Base-by-base conservation (phyloP, 2,888 invertebrate genomes). In the Ecdyonurus torrentis region DNA sequence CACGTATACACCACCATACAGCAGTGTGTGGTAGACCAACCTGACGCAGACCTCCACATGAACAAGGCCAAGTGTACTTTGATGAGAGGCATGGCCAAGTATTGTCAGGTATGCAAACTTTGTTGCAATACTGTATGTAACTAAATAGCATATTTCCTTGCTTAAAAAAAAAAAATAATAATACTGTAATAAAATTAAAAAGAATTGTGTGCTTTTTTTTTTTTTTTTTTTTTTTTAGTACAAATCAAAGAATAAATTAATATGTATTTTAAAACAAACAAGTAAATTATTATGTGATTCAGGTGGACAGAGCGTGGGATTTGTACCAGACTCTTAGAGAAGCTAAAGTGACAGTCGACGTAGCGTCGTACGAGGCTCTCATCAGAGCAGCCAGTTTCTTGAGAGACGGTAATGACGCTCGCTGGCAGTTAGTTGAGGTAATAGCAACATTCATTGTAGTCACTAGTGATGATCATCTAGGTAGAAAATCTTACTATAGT, bases 61-160 rank as follows among this genome's bases (percentile, higher is more conserved):
- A 50, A 52, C n/a, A 52, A 63, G 23, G 83, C 88, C 0, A 91
- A 90, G 70, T 87, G 86, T 67, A 79, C 88, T 1, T 75, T 94
- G 60, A 89, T 95, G 64, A 84, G 86, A 71, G 94, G 93, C 60
- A 86, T 89, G 83, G 81, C 84, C 1, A 91, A 89, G 74, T 86
- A 84, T 74, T 81, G 77, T 68, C 71, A 84, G 79, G 81, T 83
- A 2, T 75, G 82, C 50, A 50, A 7, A 50, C 7, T 50, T 50
- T 50, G 7, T 50, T 7, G 18, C 10, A 7, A 50, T 10, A 50
- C 18, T 50, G 50, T 10, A 18, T 50, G 50, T 7, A 18, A 50
- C 10, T 50, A 50, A 50, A 50, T 10, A 50, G 7, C 18, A 10
- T 50, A 18, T n/a, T n/a, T n/a, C n/a, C n/a, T n/a, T n/a, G 23